Conservation (phyloP, 2,888 invertebrate genomes). For the Melieria crassipennis region DNA sequence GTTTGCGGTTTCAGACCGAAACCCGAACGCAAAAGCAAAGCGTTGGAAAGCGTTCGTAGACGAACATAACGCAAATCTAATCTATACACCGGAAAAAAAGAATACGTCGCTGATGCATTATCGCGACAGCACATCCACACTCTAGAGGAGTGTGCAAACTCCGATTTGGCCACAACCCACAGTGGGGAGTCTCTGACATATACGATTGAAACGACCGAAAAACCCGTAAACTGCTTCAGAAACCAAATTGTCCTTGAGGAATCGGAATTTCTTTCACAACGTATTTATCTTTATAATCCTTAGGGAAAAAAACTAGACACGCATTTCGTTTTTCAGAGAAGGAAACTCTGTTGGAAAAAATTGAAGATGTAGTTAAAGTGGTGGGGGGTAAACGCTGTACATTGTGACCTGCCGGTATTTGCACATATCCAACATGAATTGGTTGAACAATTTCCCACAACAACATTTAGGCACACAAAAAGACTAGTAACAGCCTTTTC, state of each 20-base stretch:
- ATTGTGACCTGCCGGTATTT: constrained; percentile 31
- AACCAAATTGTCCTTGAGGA: too few species aligned
- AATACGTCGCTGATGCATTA: constrained; percentile 35
- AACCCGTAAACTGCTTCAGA: constrained; percentile 17
- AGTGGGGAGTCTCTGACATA: constrained; percentile 32
- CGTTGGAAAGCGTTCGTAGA: constrained; percentile 29
- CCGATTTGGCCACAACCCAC: constrained; percentile 28
- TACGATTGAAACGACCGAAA: constrained; percentile 32
- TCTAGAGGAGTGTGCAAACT: constrained; percentile 29
- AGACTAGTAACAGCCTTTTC: constrained; percentile 23
- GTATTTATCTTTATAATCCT: constrained; percentile 30
- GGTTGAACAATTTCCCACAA: constrained; percentile 32
- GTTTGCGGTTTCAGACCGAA: not conserved
- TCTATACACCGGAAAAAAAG: constrained; percentile 35
- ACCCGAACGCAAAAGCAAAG: not conserved
- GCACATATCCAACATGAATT: constrained; percentile 35
- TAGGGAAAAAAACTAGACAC: constrained; percentile 23
- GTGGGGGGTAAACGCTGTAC: constrained; percentile 35
- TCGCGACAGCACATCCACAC: constrained; percentile 34
- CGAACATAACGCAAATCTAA: constrained; percentile 22
- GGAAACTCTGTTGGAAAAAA: constrained; percentile 25
- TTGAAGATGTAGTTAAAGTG: constrained; percentile 26
- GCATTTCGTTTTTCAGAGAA: constrained; percentile 36
- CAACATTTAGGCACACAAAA: constrained; percentile 29
- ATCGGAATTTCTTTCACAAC: constrained; percentile 14